Base-by-base conservation (phyloP, 2,888 invertebrate species). In the Pycnomerus fuliginosus region DNA sequence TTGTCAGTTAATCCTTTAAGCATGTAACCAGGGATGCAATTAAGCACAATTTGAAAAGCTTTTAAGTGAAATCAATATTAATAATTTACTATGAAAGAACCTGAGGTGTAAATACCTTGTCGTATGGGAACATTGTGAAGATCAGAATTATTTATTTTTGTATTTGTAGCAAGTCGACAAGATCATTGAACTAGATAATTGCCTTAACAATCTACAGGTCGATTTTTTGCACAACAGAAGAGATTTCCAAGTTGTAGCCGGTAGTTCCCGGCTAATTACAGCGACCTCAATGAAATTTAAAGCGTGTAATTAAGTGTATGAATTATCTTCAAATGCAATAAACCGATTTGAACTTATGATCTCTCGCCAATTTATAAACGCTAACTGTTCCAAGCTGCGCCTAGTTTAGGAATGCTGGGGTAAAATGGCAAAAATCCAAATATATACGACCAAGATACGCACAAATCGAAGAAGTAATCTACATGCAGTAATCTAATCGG, bases 401-500 rank as follows among this genome's bases (percentile, higher is more conserved):
- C 57, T 55, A 53, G 50, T 48, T 44, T 44, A 50, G 57, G 57
- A 57, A 55, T 57, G 55, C 48, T 33, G 52, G 12, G 30, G 11
- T 49, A 52, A 55, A 49, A 53, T 52, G 36, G 46, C 44, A 50
- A 43, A 51, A 45, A 51, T 35, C 22, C 11, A 20, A 29, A 42
- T 39, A 46, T 47, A 47, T 47, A 43, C 40, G 46, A 43, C 47
- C 31, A 35, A 48, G 39, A 44, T 48, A 45, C 58, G 58, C 51
- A 58, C 52, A 59, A 61, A 63, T 61, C 60, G 59, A 58, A 58
- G 59, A 61, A 54, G 54, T 60, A 61, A 61, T 60, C 61, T 59
- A 61, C 61, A 58, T 55, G 55, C 48, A 48, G 61, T 64, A 64
- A 63, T 64, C 62, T 63, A 64, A 64, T 64, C 64, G 59, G 57